phyloP scores from a whole-genome alignment of 2,113 vertebrate genomes.

The Hydrochoerus hydrochaeris region DNA sequence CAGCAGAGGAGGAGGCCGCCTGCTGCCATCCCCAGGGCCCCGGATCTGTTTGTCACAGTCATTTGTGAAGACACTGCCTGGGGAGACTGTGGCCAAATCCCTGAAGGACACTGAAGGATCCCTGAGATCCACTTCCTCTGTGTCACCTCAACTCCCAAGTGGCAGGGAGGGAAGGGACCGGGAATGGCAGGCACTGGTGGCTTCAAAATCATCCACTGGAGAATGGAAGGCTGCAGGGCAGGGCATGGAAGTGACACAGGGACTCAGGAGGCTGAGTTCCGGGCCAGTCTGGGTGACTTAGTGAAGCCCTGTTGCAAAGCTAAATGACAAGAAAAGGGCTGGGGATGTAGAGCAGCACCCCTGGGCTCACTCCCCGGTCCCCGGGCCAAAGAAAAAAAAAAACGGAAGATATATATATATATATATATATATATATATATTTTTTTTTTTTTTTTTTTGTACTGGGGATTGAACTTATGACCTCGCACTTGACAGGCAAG shows the following conservation, averaged over 20 bases:
- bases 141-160: neutral
- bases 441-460: too few species aligned
- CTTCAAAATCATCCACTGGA: neutral
- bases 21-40: neutral
- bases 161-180: too few species aligned
- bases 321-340: neutral
- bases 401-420: neutral
- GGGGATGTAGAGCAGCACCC: neutral
- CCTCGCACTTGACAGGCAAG: too few species aligned
- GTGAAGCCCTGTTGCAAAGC: too few species aligned
- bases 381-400: neutral
- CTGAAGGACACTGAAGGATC: neutral
- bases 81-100: neutral
- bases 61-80: neutral
- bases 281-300: too few species aligned
- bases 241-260: accelerated
- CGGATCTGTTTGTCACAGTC: neutral
- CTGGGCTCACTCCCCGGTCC: neutral
- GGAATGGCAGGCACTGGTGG: accelerated
- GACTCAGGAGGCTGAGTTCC: neutral
- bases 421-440: too few species aligned
- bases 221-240: too few species aligned
- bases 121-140: neutral
- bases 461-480: too few species aligned
- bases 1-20: neutral